Conservation (phyloP, 2,888 invertebrate species). For the Lithophane socia region DNA sequence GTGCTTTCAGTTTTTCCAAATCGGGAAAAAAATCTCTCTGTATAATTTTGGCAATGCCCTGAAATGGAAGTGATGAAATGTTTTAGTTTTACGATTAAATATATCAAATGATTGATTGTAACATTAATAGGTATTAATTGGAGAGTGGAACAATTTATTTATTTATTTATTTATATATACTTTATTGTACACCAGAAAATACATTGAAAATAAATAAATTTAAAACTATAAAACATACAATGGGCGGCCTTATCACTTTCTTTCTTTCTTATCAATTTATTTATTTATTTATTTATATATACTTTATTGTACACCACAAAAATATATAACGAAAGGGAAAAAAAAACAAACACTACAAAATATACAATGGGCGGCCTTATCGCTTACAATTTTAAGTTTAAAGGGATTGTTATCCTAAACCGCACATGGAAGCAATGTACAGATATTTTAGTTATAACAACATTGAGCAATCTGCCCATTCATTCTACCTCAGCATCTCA, state of each 20-base stretch:
- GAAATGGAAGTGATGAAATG: conserved; percentile 59
- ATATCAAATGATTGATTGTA: neutral
- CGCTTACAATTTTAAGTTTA: neutral
- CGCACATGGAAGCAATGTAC: neutral
- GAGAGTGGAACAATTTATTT: neutral
- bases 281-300: too few species aligned
- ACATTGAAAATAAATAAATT: too few species aligned
- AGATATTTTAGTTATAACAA: neutral
- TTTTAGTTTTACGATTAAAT: neutral
- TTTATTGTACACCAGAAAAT: too few species aligned
- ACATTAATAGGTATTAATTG: neutral
- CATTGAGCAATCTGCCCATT: neutral
- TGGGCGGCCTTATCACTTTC: too few species aligned
- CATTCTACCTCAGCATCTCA: neutral
- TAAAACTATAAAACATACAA: too few species aligned
- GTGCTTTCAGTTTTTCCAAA: conserved; percentile 96
- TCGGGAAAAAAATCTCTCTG: conserved; percentile 99
- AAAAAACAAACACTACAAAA: too few species aligned
- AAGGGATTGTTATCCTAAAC: neutral
- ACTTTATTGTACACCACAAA: too few species aligned
- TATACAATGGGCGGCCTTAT: too few species aligned
- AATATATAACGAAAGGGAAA: too few species aligned
- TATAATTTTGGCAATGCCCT: conserved; percentile 98
- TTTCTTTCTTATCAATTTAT: too few species aligned
- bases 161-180: too few species aligned